phyloP scores from a whole-genome alignment of 2,797 vertebrate species.

The Peromyscus attwateri region DNA sequence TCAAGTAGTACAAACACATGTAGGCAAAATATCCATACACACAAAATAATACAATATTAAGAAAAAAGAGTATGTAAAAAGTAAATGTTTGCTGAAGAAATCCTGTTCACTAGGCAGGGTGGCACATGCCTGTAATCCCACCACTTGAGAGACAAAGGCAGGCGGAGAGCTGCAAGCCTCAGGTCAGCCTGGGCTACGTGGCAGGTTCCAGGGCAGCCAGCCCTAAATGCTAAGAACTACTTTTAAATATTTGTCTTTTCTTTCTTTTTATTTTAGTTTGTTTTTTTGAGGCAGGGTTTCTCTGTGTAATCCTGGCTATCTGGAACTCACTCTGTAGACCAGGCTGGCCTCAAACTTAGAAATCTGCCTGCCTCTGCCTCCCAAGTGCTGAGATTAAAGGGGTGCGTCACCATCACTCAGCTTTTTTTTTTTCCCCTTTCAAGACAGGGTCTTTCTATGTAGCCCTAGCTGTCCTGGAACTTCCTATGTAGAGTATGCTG shows the following conservation, averaged over 20 bases:
- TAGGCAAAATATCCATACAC: background rate
- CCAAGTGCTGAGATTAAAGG: no score
- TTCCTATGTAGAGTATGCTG: background rate
- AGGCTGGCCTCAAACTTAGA: no score
- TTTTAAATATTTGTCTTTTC: background rate
- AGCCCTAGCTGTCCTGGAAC: background rate
- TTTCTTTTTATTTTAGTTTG: background rate
- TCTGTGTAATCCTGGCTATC: no score
- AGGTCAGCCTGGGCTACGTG: background rate
- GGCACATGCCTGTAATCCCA: background rate
- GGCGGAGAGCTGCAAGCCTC: background rate
- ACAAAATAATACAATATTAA: background rate
- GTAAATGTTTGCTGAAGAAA: background rate
- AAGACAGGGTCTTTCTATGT: no score
- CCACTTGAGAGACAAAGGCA: background rate
- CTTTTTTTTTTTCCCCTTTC: no score
- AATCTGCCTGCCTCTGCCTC: no score
- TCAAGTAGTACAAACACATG: background rate
- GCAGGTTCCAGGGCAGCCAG: background rate
- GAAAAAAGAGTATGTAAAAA: background rate
- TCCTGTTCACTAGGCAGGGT: background rate
- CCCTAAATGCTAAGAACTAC: background rate
- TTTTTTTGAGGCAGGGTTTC: background rate
- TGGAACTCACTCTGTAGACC: no score
- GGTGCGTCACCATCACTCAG: no score